Percentiles rank a stretch among this genome's conserved stretches.
phyloP scores from a whole-genome alignment of 2,113 vertebrate species.

The Brachirus orientalis region DNA sequence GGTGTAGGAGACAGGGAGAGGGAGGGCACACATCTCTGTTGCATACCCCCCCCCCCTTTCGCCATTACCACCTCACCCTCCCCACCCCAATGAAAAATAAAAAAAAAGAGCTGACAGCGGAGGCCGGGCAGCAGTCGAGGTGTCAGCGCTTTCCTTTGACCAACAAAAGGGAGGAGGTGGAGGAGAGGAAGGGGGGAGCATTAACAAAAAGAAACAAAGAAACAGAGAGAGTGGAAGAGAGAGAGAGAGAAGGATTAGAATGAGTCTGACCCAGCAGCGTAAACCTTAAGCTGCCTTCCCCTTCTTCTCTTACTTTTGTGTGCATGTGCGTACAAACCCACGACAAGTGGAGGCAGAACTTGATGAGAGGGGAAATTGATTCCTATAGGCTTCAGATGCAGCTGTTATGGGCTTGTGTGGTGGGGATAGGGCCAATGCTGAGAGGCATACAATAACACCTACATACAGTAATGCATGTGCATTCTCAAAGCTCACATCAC shows the following conservation, averaged over 20 bases:
- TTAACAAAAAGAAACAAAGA: slow-evolving; percentile 51
- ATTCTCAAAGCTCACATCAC: slow-evolving; percentile 20
- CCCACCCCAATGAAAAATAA: slow-evolving; percentile 52
- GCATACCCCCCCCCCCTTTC: slow-evolving; percentile 17
- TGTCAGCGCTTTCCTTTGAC: slow-evolving; percentile 83
- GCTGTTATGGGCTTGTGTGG: slow-evolving; percentile 67
- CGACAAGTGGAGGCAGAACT: slow-evolving; percentile 74
- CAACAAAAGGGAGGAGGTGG: slow-evolving; percentile 54
- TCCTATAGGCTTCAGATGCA: slow-evolving; percentile 75
- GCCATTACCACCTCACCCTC: neutral
- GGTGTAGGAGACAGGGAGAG: slow-evolving; percentile 21
- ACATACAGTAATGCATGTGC: slow-evolving; percentile 48
- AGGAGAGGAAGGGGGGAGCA: slow-evolving; percentile 38
- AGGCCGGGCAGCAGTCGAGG: slow-evolving; percentile 67
- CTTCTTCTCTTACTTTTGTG: neutral
- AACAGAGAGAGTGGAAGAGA: slow-evolving; percentile 33
- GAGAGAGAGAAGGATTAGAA: slow-evolving; percentile 42
- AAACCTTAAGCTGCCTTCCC: slow-evolving; percentile 45
- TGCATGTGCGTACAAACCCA: slow-evolving; percentile 27
- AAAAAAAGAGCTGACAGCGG: slow-evolving; percentile 80
- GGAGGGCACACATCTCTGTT: slow-evolving; percentile 23
- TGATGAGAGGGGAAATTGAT: slow-evolving; percentile 83
- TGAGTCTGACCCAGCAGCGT: slow-evolving; percentile 54
- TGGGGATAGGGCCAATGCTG: slow-evolving; percentile 46
- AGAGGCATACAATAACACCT: slow-evolving; percentile 57